These are phyloP conservation scores for Halcyon chelicuti DNA, from an alignment of 2,797 vertebrate genomes.

Conservation along the genomic window DNA sequence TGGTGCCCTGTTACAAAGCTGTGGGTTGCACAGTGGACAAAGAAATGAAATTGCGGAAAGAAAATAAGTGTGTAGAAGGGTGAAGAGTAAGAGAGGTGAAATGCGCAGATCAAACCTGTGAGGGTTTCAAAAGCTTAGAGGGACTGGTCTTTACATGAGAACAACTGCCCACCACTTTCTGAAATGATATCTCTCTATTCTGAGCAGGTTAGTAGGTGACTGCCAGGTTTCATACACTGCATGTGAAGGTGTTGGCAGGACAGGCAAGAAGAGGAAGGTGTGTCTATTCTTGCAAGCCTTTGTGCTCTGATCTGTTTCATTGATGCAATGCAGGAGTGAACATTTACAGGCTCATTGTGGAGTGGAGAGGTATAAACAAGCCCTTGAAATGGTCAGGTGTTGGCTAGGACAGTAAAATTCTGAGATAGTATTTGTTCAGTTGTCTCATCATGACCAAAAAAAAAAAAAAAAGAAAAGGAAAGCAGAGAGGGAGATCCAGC, in stretches of 20 bases:
- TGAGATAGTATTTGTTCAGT: conserved; percentile 74
- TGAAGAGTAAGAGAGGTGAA: not conserved
- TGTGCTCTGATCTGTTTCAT: not conserved
- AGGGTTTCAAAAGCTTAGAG: not conserved
- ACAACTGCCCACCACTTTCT: not conserved
- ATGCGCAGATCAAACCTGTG: not conserved
- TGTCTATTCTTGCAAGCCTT: not conserved
- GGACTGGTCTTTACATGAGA: not conserved
- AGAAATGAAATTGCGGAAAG: not conserved
- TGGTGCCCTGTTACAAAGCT: not conserved
- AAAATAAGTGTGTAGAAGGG: not conserved
- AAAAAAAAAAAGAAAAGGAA: not conserved
- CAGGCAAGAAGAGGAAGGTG: not conserved
- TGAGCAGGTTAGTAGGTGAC: not conserved
- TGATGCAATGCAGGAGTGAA: not conserved
- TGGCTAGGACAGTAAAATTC: conserved; percentile 68
- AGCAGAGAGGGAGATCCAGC: conserved; percentile 23
- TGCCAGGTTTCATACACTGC: not conserved
- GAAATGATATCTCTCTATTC: not conserved
- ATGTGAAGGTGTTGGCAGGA: not conserved
- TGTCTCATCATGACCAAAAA: conserved; percentile 44
- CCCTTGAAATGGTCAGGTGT: conserved; percentile 36
- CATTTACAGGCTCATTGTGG: not conserved
- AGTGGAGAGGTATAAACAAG: conserved; percentile 38
- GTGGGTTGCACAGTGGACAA: not conserved